phyloP scores from a whole-genome alignment of 2,888 invertebrate species.

The Cremastobaeus sp. region DNA sequence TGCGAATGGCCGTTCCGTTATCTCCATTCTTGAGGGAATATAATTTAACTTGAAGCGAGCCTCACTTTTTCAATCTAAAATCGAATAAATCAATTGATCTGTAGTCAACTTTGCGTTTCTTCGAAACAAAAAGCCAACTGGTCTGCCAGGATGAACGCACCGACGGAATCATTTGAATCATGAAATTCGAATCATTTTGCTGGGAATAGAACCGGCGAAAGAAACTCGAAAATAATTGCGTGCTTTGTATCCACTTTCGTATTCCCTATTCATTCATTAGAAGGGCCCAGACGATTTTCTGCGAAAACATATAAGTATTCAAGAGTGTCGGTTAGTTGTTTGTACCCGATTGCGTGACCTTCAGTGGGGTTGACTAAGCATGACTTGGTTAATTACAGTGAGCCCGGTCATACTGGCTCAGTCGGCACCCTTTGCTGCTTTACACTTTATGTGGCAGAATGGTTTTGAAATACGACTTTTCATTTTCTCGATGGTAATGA shows the following conservation, averaged over 20 bases:
- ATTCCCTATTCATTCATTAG: constrained; percentile 21
- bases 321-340: constrained; percentile 36
- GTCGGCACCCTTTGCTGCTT: constrained; percentile 46
- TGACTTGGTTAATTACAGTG: constrained; percentile 52
- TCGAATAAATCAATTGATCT: too few relatives aligned
- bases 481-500: constrained; percentile 34
- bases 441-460: constrained; percentile 29
- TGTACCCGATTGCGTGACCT: constrained; percentile 48
- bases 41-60: too few relatives aligned
- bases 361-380: constrained; percentile 54
- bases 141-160: too few relatives aligned
- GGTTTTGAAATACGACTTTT: constrained; percentile 46
- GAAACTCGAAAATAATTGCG: too few relatives aligned
- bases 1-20: constrained; percentile 61
- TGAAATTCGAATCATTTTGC: too few relatives aligned
- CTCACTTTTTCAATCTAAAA: too few relatives aligned
- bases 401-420: constrained; percentile 5
- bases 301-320: constrained; percentile 42
- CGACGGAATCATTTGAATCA: too few relatives aligned
- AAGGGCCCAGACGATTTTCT: background rate
- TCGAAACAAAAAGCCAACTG: too few relatives aligned
- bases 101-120: too few relatives aligned
- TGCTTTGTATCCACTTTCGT: too few relatives aligned
- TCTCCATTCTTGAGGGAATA: constrained; percentile 40
- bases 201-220: too few relatives aligned